phyloP scores from a whole-genome alignment of 1,140 invertebrate species.

The Drosophila eugracilis region DNA sequence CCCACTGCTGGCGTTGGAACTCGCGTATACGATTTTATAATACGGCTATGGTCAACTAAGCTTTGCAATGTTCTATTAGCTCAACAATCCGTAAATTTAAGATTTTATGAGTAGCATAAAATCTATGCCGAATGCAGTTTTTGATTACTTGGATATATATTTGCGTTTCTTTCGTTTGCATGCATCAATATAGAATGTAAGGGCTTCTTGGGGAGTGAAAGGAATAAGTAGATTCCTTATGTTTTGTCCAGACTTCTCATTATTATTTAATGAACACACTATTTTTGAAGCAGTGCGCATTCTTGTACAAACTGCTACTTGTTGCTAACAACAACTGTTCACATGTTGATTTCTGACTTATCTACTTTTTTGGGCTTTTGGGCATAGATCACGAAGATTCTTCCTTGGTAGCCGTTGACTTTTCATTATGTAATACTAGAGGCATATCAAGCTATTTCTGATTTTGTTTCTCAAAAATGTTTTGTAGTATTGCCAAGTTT shows the following conservation, averaged over 20 bases:
- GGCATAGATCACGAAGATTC: too few relatives aligned
- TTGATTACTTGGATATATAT: slow-evolving; percentile 6
- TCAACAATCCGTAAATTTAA: slow-evolving; percentile 28
- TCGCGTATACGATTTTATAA: slow-evolving; percentile 26
- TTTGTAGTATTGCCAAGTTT: too few relatives aligned
- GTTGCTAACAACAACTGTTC: slow-evolving; percentile 18
- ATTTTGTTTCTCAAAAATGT: too few relatives aligned
- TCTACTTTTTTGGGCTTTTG: too few relatives aligned
- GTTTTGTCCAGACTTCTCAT: neutral
- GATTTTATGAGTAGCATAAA: slow-evolving; percentile 16
- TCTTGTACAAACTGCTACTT: slow-evolving; percentile 18
- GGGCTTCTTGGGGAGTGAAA: neutral
- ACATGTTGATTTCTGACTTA: slow-evolving; percentile 14
- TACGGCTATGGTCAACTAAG: slow-evolving; percentile 29
- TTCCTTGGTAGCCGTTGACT: too few relatives aligned
- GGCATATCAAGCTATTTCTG: too few relatives aligned
- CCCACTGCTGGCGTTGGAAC: too few relatives aligned
- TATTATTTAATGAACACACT: slow-evolving; percentile 16
- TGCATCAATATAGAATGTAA: neutral
- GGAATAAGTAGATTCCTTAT: neutral
- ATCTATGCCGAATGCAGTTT: slow-evolving; percentile 15
- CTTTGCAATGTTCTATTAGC: slow-evolving; percentile 25
- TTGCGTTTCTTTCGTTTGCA: neutral
- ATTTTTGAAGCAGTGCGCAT: slow-evolving; percentile 24
- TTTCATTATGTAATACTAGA: too few relatives aligned